Percentiles rank a stretch among this genome's conserved stretches.
Conservation (phyloP, 1,140 invertebrate species). For the Papilio dardanus region DNA sequence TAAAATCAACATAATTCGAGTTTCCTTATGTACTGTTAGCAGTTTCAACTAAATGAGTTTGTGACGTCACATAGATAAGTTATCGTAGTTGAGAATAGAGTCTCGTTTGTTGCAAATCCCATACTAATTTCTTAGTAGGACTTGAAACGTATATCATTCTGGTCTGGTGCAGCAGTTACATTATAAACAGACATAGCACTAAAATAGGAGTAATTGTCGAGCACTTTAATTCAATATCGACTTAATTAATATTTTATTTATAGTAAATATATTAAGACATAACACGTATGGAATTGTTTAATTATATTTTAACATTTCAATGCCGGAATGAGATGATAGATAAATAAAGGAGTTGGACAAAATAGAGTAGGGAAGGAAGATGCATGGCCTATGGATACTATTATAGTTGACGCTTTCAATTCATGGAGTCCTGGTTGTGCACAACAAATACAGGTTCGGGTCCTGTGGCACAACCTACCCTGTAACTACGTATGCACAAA, state of each 20-base stretch:
- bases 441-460: too few relatives aligned
- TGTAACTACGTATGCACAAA: too few relatives aligned
- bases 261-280: background rate
- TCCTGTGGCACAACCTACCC: too few relatives aligned
- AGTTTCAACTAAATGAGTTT: slow-evolving; percentile 4
- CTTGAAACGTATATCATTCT: slow-evolving; percentile 56
- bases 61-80: slow-evolving; percentile 35
- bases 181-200: slow-evolving; percentile 63
- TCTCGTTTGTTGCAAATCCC: slow-evolving; percentile 56
- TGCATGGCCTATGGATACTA: background rate
- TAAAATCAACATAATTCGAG: slow-evolving; percentile 37
- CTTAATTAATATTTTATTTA: slow-evolving; percentile 37
- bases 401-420: background rate
- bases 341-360: background rate
- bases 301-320: background rate
- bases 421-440: slow-evolving; percentile 22
- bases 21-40: slow-evolving; percentile 30
- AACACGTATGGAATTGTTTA: slow-evolving; percentile 48
- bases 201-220: slow-evolving; percentile 49
- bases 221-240: slow-evolving; percentile 70
- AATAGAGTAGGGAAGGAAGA: background rate
- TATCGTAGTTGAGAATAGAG: slow-evolving; percentile 49
- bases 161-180: slow-evolving; percentile 56
- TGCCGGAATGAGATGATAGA: background rate
- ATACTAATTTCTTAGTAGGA: slow-evolving; percentile 64